phyloP scores from a whole-genome alignment of 2,797 vertebrate species.

The Hafferia zeledoni region DNA sequence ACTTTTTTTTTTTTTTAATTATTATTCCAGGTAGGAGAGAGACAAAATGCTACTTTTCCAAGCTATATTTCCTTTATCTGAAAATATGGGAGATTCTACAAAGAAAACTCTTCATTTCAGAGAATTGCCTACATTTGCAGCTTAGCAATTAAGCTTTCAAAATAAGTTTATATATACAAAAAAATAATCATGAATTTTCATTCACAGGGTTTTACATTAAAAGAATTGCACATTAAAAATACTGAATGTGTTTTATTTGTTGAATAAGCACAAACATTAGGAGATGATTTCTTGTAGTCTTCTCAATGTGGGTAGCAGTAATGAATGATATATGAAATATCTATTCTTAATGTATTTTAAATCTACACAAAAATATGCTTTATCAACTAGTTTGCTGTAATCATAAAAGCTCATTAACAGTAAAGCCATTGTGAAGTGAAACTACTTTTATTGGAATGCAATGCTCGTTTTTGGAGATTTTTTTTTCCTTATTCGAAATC shows the following conservation, averaged over 20 bases:
- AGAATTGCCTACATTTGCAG: neutral
- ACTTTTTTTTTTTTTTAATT: neutral
- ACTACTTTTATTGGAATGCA: neutral
- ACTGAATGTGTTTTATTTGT: neutral
- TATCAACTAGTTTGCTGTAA: neutral
- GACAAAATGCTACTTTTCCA: neutral
- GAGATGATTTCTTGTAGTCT: neutral
- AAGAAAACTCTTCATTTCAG: neutral
- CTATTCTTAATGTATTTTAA: neutral
- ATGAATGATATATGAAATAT: neutral
- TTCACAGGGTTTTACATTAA: neutral
- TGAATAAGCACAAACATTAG: neutral
- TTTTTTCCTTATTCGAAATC: neutral
- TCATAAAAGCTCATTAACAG: neutral
- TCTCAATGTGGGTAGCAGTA: neutral
- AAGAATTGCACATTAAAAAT: neutral
- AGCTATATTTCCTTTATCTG: neutral
- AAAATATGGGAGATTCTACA: neutral
- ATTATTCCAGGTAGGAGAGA: neutral
- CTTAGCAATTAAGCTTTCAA: neutral
- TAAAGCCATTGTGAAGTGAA: neutral
- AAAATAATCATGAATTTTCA: neutral
- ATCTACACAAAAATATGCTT: neutral
- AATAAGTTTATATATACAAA: neutral
- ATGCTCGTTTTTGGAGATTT: neutral